Evolutionary conservation across 2,113 vertebrate species (phyloP), one percentile per base, ranked within the genome.

Genomic region (Aegypius monachus): DNA sequence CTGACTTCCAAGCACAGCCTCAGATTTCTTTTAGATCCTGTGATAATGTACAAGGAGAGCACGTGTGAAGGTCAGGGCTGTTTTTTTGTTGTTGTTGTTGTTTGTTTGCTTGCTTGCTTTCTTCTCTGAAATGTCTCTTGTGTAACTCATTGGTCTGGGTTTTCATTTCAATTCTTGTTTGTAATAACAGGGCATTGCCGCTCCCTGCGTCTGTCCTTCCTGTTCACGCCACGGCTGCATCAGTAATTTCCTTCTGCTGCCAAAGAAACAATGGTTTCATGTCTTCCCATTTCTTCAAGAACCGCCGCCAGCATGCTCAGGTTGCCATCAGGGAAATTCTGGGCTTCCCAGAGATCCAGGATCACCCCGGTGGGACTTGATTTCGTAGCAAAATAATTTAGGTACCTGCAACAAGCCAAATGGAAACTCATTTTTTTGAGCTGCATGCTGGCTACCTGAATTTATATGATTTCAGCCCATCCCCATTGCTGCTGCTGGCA

Each of bases 381-480:
- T 97, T 99, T 99, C 15, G 99, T 99, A 87, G 99, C 99, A 98
- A 99, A 99, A 98, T 99, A 99, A 97, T 99, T 99, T 96, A 99
- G 97, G 95, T 99, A 99, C 97, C 99, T 99, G 98, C 25, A 97
- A 93, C 16, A 62, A 85, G 32, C 40, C 73, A 96, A 47, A 80
- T 83, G 52, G 43, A 87, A 91, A 98, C 17, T 45, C 67, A 38
- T 9, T 9, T 12, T 87, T 87, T 52, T 58, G 23, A 88, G 66
- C 52, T 73, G 40, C 17, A 21, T 6, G n/a, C 59, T 62, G 36
- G 23, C 7, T 29, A 38, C 81, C 87, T 90, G 81, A 81, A 90
- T 94, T 81, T 86, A 88, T 45, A 31, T 0, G 4, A 63, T 65
- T 81, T 70, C 98, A 98, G 97, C 79, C 43, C 78, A 58, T n/a